Evolutionary conservation across 2,113 vertebrate genomes (phyloP), one percentile per base, ranked within the genome.

Genomic region (Desmodus rotundus): DNA sequence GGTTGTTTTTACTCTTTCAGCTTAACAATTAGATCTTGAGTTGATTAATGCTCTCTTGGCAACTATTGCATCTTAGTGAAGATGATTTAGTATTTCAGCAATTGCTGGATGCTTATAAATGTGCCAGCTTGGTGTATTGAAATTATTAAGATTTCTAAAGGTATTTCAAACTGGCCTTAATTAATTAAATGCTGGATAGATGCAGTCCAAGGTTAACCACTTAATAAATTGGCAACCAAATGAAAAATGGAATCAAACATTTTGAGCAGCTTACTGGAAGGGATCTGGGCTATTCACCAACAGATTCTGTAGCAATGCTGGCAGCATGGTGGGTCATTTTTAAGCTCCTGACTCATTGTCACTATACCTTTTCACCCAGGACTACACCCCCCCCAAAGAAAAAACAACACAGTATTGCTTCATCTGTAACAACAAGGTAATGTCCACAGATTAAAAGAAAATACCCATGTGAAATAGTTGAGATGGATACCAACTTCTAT

Each of bases 191-290:
- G 78, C 58, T 96, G 89, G 73, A 87, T 96, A 96, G 93, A 97
- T 93, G 78, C 50, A 95, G 83, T 96, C 94, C 96, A 97, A 98
- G 91, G 80, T 95, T 98, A 97, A 96, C 97, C 87, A 97, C 96
- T 97, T 98, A 98, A 98, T 97, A 96, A 96, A 95, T 95, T 97
- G 96, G 93, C 94, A 93, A 94, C 63, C 82, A 94, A 98, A 96
- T 96, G 93, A 96, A 93, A 96, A 96, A 94, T 89, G 78, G 84
- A 97, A 96, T 96, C 86, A 96, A 96, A 89, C 80, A 91, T 93
- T 97, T 96, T 91, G 56, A 98, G 89, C 77, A 94, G 91, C 80
- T 91, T 98, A 98, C 94, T 97, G 96, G 96, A 98, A 97, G 38
- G 89, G 86, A 96, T 95, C 86, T 91, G 91, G 97, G 96, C 97